These are phyloP conservation scores for Eristalis pertinax DNA, from an alignment of 2,888 invertebrate genomes.

Conservation along the genomic window DNA sequence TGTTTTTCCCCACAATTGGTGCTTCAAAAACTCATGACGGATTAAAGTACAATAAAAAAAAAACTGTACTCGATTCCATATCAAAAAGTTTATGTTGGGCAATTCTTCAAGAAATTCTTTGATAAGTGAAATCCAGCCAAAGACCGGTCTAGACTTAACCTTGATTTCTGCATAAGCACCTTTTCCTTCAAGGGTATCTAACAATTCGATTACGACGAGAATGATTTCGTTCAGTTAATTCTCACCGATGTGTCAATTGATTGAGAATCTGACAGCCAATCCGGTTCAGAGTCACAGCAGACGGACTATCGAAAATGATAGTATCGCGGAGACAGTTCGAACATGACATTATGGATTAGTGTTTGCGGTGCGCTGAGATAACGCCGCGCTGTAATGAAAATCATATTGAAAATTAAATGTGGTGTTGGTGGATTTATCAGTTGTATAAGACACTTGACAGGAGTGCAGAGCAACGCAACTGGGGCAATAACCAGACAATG, in stretches of 20 bases:
- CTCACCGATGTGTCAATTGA: neutral
- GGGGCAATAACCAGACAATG: neutral
- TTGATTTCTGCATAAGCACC: neutral
- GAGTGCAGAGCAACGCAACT: neutral
- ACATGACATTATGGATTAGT: neutral
- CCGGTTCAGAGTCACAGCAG: neutral
- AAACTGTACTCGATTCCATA: neutral
- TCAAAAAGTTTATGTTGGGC: neutral
- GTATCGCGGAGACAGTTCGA: neutral
- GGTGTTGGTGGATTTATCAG: neutral
- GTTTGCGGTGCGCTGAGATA: neutral
- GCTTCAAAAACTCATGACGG: neutral
- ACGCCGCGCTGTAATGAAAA: neutral
- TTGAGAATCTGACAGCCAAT: neutral
- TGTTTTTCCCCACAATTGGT: neutral
- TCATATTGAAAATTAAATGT: constrained; percentile 3
- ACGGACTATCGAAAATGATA: neutral
- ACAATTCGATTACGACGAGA: neutral
- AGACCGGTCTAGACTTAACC: neutral
- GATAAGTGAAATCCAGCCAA: neutral
- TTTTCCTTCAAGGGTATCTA: neutral
- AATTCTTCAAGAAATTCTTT: neutral
- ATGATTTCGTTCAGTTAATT: no score
- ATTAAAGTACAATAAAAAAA: neutral
- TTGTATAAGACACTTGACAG: neutral